These are phyloP conservation scores for Acronicta leporina DNA, from an alignment of 2,888 invertebrate species.

Conservation along the genomic window DNA sequence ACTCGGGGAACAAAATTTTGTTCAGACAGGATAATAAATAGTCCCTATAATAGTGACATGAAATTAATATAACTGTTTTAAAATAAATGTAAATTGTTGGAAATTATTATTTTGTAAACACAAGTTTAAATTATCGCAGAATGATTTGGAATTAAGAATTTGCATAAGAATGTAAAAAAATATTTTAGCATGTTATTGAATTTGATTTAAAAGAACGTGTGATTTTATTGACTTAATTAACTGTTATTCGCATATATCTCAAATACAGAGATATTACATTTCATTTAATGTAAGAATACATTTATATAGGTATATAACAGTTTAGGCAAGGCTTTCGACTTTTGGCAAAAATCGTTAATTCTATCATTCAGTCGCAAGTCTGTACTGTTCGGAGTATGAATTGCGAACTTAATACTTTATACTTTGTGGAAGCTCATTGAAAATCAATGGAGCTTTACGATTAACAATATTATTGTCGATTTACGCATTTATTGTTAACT, in stretches of 20 bases:
- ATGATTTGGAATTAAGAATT: background rate
- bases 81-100: no score
- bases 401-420: constrained; percentile 58
- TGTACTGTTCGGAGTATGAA: constrained; percentile 44
- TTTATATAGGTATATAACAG: background rate
- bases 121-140: background rate
- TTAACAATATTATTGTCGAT: constrained; percentile 46
- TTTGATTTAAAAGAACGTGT: background rate
- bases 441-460: constrained; percentile 66
- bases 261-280: background rate
- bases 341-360: background rate
- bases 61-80: no score
- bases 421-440: constrained; percentile 66
- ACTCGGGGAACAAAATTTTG: constrained; percentile 12
- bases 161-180: background rate
- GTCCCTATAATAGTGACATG: no score
- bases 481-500: constrained; percentile 45
- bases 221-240: constrained; percentile 12
- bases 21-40: background rate
- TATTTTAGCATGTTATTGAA: background rate
- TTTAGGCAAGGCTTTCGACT: background rate
- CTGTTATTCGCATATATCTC: constrained; percentile 2
- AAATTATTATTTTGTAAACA: no score
- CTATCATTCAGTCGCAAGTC: constrained; percentile 45
- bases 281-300: background rate